Base-by-base conservation (phyloP, 2,113 vertebrate genomes). In the Anoura caudifer region DNA sequence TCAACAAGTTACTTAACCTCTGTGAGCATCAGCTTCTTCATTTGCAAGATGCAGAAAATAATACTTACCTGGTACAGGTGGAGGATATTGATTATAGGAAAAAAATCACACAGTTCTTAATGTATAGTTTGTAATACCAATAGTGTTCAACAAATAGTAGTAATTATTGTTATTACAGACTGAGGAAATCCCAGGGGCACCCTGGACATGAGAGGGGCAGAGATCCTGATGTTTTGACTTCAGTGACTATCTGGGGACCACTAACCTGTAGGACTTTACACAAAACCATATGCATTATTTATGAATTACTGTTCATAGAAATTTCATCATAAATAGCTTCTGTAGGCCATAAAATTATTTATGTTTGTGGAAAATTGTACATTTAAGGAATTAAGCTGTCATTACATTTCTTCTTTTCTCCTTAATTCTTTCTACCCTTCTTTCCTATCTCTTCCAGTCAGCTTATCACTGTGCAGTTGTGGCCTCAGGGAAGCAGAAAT, bases 301-400 rank as follows among this genome's bases (percentile, higher is more conserved):
- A 97, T 76, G 91, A 93, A 92, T 94, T 67, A 85, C 31, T 43
- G 17, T 81, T 96, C 52, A 87, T 95, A 87, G 47, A 94, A 65
- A 90, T 45, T 75, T 9, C 45, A 91, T 81, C 75, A 94, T 81
- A 93, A 95, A 83, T 67, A 84, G 59, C 26, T 84, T 90, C 52
- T 88, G 19, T 7, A 90, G 65, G 43, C 26, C n/a, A 87, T 86
- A 95, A 87, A 77, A 47, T 14, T 82, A 50, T 76, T 87, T 65
- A 81, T 75, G 56, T 59, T 75, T 73, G 31, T 50, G 9, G 11
- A 63, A 26, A 36, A 67, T 12, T 82, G 61, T 26, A 56, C 9
- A 91, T 73, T 69, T 91, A 56, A 72, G 79, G 14, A 38, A 63
- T 59, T 69, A 93, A 59, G 56, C n/a, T 24, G 31, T 47, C 12